Percentiles rank a stretch among this genome's conserved stretches.
phyloP scores from a whole-genome alignment of 1,140 invertebrate genomes.

The Heterodera carotae region DNA sequence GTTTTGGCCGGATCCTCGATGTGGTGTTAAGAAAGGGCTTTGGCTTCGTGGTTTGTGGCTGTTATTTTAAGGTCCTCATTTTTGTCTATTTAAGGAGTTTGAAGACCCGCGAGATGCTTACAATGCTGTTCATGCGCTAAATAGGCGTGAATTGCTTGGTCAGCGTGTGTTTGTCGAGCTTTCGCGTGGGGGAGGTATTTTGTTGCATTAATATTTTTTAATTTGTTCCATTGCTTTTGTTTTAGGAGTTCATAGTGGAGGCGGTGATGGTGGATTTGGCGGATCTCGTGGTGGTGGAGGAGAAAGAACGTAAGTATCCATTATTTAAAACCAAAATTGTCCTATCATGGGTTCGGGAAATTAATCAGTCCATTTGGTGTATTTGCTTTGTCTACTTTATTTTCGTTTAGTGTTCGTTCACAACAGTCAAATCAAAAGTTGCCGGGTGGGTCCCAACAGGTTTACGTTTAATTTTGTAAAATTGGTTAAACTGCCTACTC shows the following conservation, averaged over 20 bases:
- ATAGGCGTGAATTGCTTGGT: conserved; percentile 91
- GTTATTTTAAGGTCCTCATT: conserved; percentile 28
- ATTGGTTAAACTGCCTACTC: too few species aligned
- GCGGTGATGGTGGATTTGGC: conserved; percentile 68
- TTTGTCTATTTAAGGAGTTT: conserved; percentile 78
- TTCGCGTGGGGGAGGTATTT: conserved; percentile 54
- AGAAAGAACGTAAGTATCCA: conserved; percentile 51
- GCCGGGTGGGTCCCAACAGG: too few species aligned
- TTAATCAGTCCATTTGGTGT: conserved; percentile 36
- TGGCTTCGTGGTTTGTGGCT: conserved; percentile 92
- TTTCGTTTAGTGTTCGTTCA: too few species aligned
- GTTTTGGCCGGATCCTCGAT: conserved; percentile 91
- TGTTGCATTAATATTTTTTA: not conserved
- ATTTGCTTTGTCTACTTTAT: too few species aligned
- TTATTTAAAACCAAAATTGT: too few species aligned
- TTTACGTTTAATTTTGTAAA: too few species aligned
- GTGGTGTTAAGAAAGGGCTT: conserved; percentile 98
- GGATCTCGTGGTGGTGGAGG: conserved; percentile 60
- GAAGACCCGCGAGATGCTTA: conserved; percentile 96
- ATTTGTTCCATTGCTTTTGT: not conserved
- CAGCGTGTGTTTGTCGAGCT: conserved; percentile 73
- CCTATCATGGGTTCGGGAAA: not conserved
- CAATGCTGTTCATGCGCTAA: conserved; percentile 95
- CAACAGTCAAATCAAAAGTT: too few species aligned
- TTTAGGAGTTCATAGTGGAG: not conserved